Percentiles rank a stretch among this genome's conserved stretches.
These are phyloP conservation scores for Petrocephalus schoutedeni DNA, from an alignment of 2,797 vertebrate species.

Conservation along the genomic window DNA sequence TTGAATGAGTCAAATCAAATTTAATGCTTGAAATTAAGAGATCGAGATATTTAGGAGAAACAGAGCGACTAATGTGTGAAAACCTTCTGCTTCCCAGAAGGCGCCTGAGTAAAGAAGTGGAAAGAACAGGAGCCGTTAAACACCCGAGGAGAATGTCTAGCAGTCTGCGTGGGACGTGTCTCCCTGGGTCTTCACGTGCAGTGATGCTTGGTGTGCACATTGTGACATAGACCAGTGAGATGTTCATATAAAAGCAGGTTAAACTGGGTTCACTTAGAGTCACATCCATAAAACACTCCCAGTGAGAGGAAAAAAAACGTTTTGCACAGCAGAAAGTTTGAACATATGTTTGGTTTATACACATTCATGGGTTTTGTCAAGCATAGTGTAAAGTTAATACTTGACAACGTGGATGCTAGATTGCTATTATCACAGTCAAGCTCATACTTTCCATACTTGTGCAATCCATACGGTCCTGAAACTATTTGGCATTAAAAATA, in stretches of 20 bases:
- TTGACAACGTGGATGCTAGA: background rate
- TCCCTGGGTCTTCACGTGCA: background rate
- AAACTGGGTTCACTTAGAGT: background rate
- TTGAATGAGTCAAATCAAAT: background rate
- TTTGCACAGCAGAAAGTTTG: background rate
- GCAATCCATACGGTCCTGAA: background rate
- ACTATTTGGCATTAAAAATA: background rate
- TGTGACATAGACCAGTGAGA: background rate
- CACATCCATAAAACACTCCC: conserved; percentile 3
- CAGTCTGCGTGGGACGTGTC: background rate
- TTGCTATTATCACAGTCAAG: background rate
- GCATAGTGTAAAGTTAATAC: background rate
- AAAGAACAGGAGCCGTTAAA: background rate
- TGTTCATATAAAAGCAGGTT: background rate
- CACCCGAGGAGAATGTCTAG: background rate
- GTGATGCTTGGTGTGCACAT: background rate
- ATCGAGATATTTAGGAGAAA: background rate
- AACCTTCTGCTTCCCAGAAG: background rate
- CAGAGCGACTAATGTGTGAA: background rate
- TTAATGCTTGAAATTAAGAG: background rate
- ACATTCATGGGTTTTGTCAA: conserved; percentile 14
- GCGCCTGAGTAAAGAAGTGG: background rate
- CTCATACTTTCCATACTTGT: background rate
- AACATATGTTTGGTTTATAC: conserved; percentile 7
- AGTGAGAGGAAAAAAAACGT: background rate